Evolutionary conservation across 2,113 vertebrate genomes (phyloP), one percentile per base, ranked within the genome.

Genomic region (Bufo bufo): DNA sequence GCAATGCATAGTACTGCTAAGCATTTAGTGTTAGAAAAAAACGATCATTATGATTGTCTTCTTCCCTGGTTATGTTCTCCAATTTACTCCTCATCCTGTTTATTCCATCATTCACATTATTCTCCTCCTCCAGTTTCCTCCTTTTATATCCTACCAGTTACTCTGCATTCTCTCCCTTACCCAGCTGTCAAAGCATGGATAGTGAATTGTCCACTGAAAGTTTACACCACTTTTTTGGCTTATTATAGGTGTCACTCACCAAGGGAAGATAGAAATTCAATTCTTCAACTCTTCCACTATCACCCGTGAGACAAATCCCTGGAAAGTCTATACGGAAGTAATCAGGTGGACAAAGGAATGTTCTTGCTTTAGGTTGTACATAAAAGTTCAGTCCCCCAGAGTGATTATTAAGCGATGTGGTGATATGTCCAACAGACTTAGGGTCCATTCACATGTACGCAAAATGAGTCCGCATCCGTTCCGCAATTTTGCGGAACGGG

Each of bases 1-100:
- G 66, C 23, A 43, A 71, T 71, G 12, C 4, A 33, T n/a, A 33
- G 11, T 43, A 23, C n/a, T 23, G 3, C n/a, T 33, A 10, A 69
- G 12, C 56, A 47, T 23, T 13, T 47, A 19, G 50, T 19, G 49
- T 45, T 45, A 56, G 23, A 61, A 20, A 61, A 2, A 47, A 6
- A 11, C 19, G 33, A 33, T 33, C 33, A 50, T 72, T 59, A 49
- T 8, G 13, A 43, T 58, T 85, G 45, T 50, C 82, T 82, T 77
- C 87, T 84, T 47, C 23, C 72, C 82, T 66, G 58, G 50, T 85
- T 85, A 84, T 74, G 63, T 74, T 13, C 52, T 54, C 63, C 45
- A 72, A 81, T 77, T 77, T 43, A 47, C 87, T 84, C 81, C 77
- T 49, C 82, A 65, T 85, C 87, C 87, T 83, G 72, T 85, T 84